A percentile compares a stretch with the other conserved stretches of the same genome.
phyloP scores from a whole-genome alignment of 2,797 vertebrate species.

The Dicrostonyx torquatus region DNA sequence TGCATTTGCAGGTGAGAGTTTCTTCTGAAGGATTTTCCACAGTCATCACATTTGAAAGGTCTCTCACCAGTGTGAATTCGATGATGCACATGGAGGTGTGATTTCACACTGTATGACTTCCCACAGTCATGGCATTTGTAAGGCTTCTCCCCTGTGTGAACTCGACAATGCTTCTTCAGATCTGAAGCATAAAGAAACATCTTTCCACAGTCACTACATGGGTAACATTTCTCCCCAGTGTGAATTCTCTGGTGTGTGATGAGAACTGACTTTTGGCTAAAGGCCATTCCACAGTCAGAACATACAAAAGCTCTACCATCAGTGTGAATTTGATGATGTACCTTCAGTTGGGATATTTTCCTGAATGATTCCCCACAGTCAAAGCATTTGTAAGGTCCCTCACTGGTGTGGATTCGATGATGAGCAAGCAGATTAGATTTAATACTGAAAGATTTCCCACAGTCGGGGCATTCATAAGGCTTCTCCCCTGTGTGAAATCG shows the following conservation, averaged over 20 bases:
- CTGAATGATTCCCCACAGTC: conserved; percentile 12
- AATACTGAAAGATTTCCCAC: conserved; percentile 26
- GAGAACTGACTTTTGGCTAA: conserved; percentile 25
- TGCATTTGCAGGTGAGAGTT: conserved; percentile 7
- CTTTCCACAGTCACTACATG: neutral
- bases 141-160: conserved; percentile 26
- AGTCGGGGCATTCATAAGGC: conserved; percentile 14
- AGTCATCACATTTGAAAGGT: neutral
- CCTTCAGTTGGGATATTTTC: neutral
- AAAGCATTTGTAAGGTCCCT: conserved; percentile 28
- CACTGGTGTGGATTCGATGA: conserved; percentile 11
- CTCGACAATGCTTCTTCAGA: neutral
- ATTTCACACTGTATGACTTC: conserved; percentile 11
- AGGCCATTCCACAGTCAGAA: conserved; percentile 29
- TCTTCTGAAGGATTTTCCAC: neutral
- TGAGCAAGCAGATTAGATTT: conserved; percentile 12
- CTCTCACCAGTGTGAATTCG: conserved; percentile 3
- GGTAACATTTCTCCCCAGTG: neutral
- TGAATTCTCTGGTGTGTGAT: neutral
- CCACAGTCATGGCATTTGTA: conserved; percentile 19
- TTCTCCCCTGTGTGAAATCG: conserved; percentile 7
- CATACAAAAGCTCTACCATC: neutral
- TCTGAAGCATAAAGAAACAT: conserved; percentile 21
- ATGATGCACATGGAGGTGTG: neutral
- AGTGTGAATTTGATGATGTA: neutral